Percentiles rank a stretch among this genome's conserved stretches.
These are phyloP conservation scores for Ichneumoninae sp. DNA, from an alignment of 2,888 invertebrate genomes.

Conservation along the genomic window DNA sequence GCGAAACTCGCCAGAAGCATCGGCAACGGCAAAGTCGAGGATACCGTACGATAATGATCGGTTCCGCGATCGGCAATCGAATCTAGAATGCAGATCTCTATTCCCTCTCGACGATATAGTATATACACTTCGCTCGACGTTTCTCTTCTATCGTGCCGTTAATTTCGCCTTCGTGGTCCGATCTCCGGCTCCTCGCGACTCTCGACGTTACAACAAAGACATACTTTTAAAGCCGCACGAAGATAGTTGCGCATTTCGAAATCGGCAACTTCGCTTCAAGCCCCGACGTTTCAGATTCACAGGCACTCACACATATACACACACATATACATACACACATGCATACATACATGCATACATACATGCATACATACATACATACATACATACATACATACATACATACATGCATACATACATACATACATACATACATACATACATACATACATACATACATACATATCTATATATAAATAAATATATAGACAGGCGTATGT, in stretches of 20 bases:
- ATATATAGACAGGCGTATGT: neutral
- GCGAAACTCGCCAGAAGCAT: conserved; percentile 60
- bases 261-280: conserved; percentile 48
- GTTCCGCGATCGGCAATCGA: conserved; percentile 67
- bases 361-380: neutral
- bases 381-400: neutral
- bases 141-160: conserved; percentile 63
- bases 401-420: neutral
- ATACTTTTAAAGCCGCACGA: conserved; percentile 51
- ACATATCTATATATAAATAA: neutral
- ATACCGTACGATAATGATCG: conserved; percentile 67
- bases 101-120: conserved; percentile 43
- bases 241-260: conserved; percentile 59
- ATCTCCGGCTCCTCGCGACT: conserved; percentile 34
- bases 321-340: neutral
- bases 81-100: conserved; percentile 68
- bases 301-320: neutral
- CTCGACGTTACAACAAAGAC: conserved; percentile 47
- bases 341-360: neutral
- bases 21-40: conserved; percentile 58
- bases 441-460: neutral
- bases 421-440: neutral
- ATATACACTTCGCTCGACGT: conserved; percentile 20
- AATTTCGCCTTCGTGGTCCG: conserved; percentile 62
- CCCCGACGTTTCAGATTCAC: conserved; percentile 23